Base-by-base conservation (phyloP, 2,797 vertebrate genomes). In the Alfaro cultratus region DNA sequence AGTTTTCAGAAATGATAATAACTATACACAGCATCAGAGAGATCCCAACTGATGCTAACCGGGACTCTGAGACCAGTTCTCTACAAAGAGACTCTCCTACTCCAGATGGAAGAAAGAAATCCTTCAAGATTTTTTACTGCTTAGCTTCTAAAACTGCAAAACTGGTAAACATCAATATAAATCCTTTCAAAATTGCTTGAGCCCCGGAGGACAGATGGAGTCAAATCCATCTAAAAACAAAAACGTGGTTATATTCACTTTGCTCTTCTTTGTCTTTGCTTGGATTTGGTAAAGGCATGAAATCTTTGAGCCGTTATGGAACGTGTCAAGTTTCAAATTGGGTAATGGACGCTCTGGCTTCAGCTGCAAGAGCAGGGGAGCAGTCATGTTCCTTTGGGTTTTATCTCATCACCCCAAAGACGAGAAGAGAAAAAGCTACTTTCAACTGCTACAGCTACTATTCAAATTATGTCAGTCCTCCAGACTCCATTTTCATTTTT, bases 81-180 rank as follows among this genome's bases (percentile, higher is more conserved):
- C 45, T 6, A 73, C n/a, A 49, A n/a, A 45, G 51, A 8, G 74
- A 29, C 39, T 43, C 36, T 57, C 51, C 34, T 31, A 43, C 26
- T 74, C 39, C 41, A 18, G 23, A 45, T n/a, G 11, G 5, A 18
- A 71, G 10, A 45, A 15, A 45, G 23, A 71, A 71, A 71, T 71
- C 26, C 12, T 71, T 43, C 26, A 13, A 45, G 26, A 78, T 13
- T 15, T 60, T 85, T 86, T 72, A 82, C 86, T 80, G 62, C 77
- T 79, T 45, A 31, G 34, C 39, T 73, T 82, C 84, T 82, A 67
- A 73, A 81, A 80, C 80, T 57, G 55, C 73, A 77, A 85, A 87
- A 86, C 78, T 88, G 81, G 73, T 57, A 57, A 68, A 43, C 57
- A 26, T 82, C 76, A 80, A 88, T 29, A 82, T 51, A 87, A 86